Base-by-base conservation (phyloP, 1,140 invertebrate species). In the Lucilia sericata region DNA sequence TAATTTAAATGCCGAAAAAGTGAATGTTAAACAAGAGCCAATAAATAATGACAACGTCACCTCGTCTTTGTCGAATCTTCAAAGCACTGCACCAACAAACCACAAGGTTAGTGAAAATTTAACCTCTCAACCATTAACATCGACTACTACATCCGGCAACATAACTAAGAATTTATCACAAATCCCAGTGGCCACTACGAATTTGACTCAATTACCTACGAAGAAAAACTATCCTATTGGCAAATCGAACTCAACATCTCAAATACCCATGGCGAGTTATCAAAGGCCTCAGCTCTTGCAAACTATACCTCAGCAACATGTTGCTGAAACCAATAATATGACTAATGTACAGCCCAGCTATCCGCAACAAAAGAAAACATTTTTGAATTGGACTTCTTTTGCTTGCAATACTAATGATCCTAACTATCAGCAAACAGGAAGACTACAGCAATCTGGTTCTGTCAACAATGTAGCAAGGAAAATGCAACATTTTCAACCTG, bases 201-300 rank as follows among this genome's bases (percentile, higher is more conserved):
- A 82, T 84, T 25, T 76, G 84, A 80, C 55, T 1, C 86, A 88
- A 83, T 86, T 87, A 49, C 84, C 88, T 30, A 65, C 88, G 49
- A 86, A 89, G 70, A 88, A 88, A 74, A 82, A 17, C 19, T 84
- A 78, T 70, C 83, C 85, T 10, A 89, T 90, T 70, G 87, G 88
- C 74, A 90, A 90, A 84, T 90, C 89, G 13, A 89, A 88, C 82
- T 89, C 88, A 19, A 89, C 89, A 36, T 90, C 88, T 34, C 89
- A 90, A 84, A 87, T 90, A 83, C 88, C 88, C 76, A 86, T 88
- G 87, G 87, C 84, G 65, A 80, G 42, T 21, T 85, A 87, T 75
- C 89, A 86, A 51, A 49, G 85, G 65, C 86, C 87, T 82, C 88
- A 88, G 30, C 86, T 88, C 42, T 85, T 88, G 14, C 87, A 87